Evolutionary conservation across 2,888 invertebrate genomes (phyloP).

Genomic region (Crossocerus cetratus): DNA sequence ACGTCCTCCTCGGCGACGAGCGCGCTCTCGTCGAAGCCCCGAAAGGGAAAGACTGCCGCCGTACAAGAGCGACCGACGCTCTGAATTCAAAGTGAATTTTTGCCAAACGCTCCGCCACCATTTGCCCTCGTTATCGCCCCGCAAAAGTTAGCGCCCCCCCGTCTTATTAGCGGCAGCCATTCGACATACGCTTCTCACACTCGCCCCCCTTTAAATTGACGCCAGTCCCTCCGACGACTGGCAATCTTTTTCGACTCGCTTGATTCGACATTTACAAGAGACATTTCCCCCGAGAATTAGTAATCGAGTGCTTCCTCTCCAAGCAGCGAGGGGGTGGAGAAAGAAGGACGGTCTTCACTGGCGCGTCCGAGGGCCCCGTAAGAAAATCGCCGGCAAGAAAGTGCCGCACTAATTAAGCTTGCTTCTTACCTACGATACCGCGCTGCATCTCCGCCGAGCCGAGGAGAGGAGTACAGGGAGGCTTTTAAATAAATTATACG

Average conservation of each 20-base stretch:
- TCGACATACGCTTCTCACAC: no score
- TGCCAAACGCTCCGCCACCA: conserved; percentile 39
- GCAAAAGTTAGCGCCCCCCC: conserved; percentile 29
- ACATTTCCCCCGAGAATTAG: no score
- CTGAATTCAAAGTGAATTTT: conserved; percentile 54
- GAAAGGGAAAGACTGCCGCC: conserved; percentile 48
- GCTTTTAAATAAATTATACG: conserved; percentile 64
- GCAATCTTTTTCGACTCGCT: no score
- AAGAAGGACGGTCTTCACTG: conserved; percentile 32
- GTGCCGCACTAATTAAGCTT: conserved; percentile 57
- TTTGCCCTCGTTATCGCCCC: conserved; percentile 37
- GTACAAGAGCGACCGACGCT: conserved; percentile 1
- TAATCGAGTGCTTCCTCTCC: not conserved
- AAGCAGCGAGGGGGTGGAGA: not conserved
- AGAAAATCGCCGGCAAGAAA: conserved; percentile 47
- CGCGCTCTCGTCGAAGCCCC: conserved; percentile 34
- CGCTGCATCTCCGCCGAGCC: conserved; percentile 19
- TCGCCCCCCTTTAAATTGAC: no score
- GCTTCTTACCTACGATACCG: conserved; percentile 56
- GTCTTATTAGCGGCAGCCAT: no score
- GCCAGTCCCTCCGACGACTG: no score
- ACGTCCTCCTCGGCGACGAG: conserved; percentile 17
- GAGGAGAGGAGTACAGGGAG: conserved; percentile 21
- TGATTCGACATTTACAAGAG: not conserved
- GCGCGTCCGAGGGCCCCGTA: conserved; percentile 10